Base-by-base conservation (phyloP, 2,797 vertebrate genomes). In the Micrastur ruficollis region DNA sequence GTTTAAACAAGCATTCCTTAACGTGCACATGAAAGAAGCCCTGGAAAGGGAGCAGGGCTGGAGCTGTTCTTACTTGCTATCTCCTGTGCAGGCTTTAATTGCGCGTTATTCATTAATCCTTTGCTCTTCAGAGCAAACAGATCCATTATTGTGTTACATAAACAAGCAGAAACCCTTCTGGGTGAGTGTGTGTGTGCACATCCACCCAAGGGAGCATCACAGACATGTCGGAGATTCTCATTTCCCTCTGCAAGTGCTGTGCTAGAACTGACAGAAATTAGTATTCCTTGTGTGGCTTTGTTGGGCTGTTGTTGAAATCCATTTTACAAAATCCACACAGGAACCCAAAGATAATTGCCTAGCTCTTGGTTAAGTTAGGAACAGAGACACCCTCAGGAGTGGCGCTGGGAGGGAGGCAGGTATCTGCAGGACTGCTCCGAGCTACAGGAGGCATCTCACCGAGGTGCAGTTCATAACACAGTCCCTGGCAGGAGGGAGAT, bases 61-160 rank as follows among this genome's bases (percentile, higher is more conserved):
- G 76, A 93, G 65, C 27, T 78, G 44, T 84, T 93, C 73, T 75
- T 91, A 78, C 36, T 50, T 91, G 85, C 82, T 92, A 4, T 55
- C 83, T 91, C 65, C 61, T 62, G 32, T 81, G 50, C 71, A 90
- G 58, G 19, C 40, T 92, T 96, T 94, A 96, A 97, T 97, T 83
- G 80, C 59, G 80, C 5, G 3, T 92, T 94, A 85, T 82, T 95
- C 92, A 87, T 95, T 96, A 96, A 96, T 86, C 66, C 79, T 89
- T 93, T 56, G 59, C 73, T 96, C 78, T 88, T 96, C 83, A 92
- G 90, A 95, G 89, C 73, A 94, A 95, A 95, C 56, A 94, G 81
- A 71, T 95, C 58, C 16, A 29, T 86, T 95, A 21, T 91, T 83
- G 47, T 59, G 76, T 49, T 94, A 89, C 47, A 90, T 56, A 92